These are phyloP conservation scores for Ametastegia equiseti DNA, from an alignment of 2,888 invertebrate species.

Conservation along the genomic window DNA sequence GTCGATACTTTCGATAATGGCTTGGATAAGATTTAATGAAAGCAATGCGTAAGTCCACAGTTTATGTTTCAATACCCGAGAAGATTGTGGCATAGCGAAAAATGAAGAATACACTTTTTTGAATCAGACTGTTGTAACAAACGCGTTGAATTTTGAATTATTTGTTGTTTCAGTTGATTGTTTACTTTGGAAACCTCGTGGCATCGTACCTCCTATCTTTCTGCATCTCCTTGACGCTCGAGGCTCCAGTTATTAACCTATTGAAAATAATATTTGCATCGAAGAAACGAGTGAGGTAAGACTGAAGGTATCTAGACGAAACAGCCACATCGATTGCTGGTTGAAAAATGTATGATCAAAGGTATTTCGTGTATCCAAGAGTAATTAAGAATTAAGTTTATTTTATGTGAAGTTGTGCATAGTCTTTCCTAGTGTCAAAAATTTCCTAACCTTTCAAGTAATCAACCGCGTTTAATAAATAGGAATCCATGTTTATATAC, in stretches of 20 bases:
- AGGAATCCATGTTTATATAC: neutral
- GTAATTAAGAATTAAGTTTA: neutral
- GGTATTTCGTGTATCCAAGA: neutral
- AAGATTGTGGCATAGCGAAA: neutral
- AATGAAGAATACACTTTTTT: neutral
- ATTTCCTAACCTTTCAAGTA: neutral
- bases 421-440: neutral
- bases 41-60: no score
- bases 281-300: constrained; percentile 74
- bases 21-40: no score
- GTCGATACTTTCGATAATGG: no score
- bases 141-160: neutral
- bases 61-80: no score
- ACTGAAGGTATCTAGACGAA: neutral
- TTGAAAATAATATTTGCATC: constrained; percentile 82
- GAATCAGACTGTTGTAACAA: neutral
- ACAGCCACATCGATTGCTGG: neutral
- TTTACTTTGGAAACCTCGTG: constrained; percentile 88
- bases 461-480: neutral
- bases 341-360: constrained; percentile 14
- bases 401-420: neutral
- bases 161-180: constrained; percentile 77
- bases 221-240: constrained; percentile 86
- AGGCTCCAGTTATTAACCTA: constrained; percentile 89
- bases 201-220: constrained; percentile 87